Base-by-base conservation (phyloP, 2,888 invertebrate species). In the Argynnis bischoffii region DNA sequence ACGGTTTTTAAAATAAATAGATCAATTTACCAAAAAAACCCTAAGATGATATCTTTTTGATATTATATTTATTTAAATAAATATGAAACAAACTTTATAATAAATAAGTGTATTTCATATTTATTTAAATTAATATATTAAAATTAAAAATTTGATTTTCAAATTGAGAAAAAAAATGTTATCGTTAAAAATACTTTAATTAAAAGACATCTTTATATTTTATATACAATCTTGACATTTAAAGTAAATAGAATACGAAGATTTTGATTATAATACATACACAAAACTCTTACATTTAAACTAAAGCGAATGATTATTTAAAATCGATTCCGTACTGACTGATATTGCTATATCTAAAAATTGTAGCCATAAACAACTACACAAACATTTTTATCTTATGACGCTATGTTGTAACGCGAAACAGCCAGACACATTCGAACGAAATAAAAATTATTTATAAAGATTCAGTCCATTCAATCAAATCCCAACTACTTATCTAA, bases 271-370 rank as follows among this genome's bases (percentile, higher is more conserved):
- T 51, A 18, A 5, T 15, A 6, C 31, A 16, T 51, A 18, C 8
- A 51, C 51, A 41, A 4, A 1, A 15, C 15, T 51, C 1, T 18
- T 13, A 56, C 6, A 16, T 14, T 35, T 16, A 14, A 15, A 47
- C 3, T 26, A 59, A 53, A 41, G 35, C 53, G 63, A 69, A 59
- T 16, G 67, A 71, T 69, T 57, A 18, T 8, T 18, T 11, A 60
- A 64, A 53, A 74, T 74, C 74, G 74, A 74, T 69, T 60, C 50
- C 41, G n/a, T 2, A 31, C 14, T 35, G 1, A 46, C 1, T 15
- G 35, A 64, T 61, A 46, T 69, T 74, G 63, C 74, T 67, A 48
- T 60, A 51, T 53, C 3, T 14, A 26, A 74, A 72, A 72, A 69
- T 51, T 3, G 3, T 26, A 6, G 41, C 50, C 71, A 72, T 68